These are phyloP conservation scores for Cryptoleucopteryx plumbea DNA, from an alignment of 2,113 vertebrate genomes.

Conservation along the genomic window DNA sequence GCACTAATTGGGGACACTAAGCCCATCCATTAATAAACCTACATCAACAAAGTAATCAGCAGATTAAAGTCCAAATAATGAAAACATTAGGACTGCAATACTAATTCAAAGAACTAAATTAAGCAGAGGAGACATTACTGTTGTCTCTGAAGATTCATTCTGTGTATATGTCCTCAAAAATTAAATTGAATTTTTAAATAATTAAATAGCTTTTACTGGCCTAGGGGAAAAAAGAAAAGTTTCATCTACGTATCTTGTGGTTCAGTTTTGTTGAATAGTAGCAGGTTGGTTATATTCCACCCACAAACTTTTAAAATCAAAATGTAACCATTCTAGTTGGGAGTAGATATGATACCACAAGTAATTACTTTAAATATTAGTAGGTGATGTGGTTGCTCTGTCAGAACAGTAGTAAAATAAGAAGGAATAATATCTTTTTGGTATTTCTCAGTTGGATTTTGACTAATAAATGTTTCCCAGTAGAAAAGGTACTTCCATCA, in stretches of 20 bases:
- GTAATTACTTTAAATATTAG: not conserved
- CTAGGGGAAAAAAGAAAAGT: not conserved
- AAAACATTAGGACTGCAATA: slow-evolving; percentile 28
- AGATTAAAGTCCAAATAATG: slow-evolving; percentile 48
- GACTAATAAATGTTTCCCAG: not conserved
- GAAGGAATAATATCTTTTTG: not conserved
- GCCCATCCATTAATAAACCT: not conserved
- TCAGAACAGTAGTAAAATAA: not conserved
- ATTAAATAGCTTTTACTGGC: not conserved
- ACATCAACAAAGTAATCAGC: not conserved
- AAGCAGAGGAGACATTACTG: not conserved
- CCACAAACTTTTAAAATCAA: not conserved
- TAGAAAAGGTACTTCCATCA: not conserved
- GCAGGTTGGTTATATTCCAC: not conserved
- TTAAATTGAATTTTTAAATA: slow-evolving; percentile 40
- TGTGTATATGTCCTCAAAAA: not conserved
- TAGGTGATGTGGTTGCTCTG: not conserved
- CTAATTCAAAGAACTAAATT: slow-evolving; percentile 25
- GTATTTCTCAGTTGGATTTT: not conserved
- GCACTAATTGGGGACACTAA: slow-evolving; percentile 22
- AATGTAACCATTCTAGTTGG: not conserved
- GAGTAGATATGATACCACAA: not conserved
- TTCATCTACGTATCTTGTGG: not conserved
- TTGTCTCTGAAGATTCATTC: slow-evolving; percentile 34
- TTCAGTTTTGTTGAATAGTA: not conserved